A percentile compares a stretch with the other conserved stretches of the same genome.
Conservation (phyloP, 2,113 vertebrate species). For the Syngnathoides biaculeatus region DNA sequence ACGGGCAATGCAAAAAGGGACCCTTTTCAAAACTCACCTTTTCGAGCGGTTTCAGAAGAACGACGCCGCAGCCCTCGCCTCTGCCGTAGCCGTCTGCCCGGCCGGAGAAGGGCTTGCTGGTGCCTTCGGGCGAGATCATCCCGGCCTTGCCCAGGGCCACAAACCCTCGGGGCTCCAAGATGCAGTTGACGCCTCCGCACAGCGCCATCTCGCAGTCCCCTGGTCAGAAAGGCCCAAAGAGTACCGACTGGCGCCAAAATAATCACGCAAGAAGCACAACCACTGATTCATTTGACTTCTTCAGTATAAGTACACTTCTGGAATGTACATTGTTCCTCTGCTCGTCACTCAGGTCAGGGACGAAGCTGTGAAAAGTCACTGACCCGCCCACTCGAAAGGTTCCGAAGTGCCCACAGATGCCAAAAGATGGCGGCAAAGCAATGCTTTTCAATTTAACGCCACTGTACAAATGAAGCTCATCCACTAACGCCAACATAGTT, state of each 20-base stretch:
- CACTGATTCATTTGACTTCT: not conserved
- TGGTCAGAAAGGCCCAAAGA: constrained; percentile 29
- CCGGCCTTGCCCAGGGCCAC: constrained; percentile 83
- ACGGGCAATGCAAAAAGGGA: no score
- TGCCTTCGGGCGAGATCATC: constrained; percentile 82
- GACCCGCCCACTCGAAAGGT: no score
- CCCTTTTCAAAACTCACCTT: constrained; percentile 50
- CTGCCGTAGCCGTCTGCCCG: constrained; percentile 83
- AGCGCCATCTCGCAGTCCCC: constrained; percentile 85
- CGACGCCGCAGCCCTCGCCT: constrained; percentile 84
- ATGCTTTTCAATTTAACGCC: no score
- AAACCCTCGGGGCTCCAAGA: constrained; percentile 76
- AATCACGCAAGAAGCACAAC: not conserved
- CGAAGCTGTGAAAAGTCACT: no score
- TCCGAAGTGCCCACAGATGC: no score
- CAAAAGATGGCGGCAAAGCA: no score
- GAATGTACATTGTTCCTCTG: no score
- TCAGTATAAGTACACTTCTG: not conserved
- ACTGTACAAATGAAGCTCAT: no score
- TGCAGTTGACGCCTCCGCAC: constrained; percentile 82
- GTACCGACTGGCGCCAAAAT: not conserved
- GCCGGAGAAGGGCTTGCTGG: constrained; percentile 82
- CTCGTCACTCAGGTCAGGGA: no score
- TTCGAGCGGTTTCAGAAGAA: constrained; percentile 78
- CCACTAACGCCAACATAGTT: no score